Conservation (phyloP, 2,113 vertebrate species). For the Zosterops pallidus region DNA sequence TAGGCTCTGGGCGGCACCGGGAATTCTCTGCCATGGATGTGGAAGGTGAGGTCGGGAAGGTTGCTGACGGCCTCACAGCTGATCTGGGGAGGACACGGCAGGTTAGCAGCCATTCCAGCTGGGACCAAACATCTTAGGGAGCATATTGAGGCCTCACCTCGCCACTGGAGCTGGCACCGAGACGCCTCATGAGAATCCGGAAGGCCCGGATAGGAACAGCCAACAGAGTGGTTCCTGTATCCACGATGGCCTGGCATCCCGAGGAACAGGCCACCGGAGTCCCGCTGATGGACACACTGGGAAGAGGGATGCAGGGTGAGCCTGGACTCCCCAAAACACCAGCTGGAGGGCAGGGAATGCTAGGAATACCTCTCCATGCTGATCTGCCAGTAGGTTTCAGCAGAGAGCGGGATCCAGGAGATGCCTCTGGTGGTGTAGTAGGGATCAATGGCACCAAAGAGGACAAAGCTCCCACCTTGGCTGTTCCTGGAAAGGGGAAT, state of each 20-base stretch:
- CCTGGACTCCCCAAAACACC: background rate
- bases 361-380: background rate
- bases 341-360: fast-evolving
- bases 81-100: background rate
- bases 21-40: background rate
- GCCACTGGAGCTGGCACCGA: fast-evolving
- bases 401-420: slow-evolving; percentile 6
- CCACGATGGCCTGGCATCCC: slow-evolving; percentile 46
- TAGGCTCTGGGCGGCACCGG: background rate
- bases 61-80: fast-evolving
- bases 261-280: fast-evolving
- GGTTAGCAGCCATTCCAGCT: background rate
- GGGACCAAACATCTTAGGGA: background rate
- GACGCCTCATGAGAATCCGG: fast-evolving
- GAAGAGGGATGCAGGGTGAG: background rate
- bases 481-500: background rate
- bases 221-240: slow-evolving; percentile 29
- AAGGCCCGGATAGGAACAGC: background rate
- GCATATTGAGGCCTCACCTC: background rate
- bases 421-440: background rate
- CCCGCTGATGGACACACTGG: fast-evolving
- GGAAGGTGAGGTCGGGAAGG: background rate
- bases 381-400: slow-evolving; percentile 49
- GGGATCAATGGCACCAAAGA: background rate
- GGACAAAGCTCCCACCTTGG: background rate